These are phyloP conservation scores for Crossaster papposus DNA, from an alignment of 53 echinoderm and acorn worm species.

Conservation along the genomic window DNA sequence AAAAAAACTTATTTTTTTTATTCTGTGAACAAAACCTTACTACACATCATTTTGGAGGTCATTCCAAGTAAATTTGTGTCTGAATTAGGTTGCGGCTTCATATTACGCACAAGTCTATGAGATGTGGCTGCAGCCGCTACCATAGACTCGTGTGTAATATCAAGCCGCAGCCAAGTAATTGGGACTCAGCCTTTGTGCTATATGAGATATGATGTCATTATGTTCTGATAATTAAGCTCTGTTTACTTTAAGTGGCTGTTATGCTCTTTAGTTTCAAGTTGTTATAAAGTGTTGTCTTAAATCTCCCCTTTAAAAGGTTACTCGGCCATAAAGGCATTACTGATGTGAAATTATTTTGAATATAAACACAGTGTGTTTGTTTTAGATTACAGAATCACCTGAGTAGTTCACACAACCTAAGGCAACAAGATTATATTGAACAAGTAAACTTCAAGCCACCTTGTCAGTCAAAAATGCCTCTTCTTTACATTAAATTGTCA, in stretches of 20 bases:
- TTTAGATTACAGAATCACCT: constrained; percentile 8
- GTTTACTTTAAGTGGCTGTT: neutral
- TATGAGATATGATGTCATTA: no score
- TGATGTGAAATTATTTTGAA: neutral
- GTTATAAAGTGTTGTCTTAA: neutral
- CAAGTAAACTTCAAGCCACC: neutral
- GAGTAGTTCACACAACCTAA: neutral
- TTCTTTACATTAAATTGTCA: no score
- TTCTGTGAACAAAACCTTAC: no score
- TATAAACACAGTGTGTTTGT: constrained; percentile 13
- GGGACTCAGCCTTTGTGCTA: no score
- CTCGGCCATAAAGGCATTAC: neutral
- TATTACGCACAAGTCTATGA: no score
- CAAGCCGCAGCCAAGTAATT: no score
- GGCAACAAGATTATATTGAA: neutral
- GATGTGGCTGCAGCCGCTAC: no score
- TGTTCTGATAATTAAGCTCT: neutral
- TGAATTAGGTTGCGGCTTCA: no score
- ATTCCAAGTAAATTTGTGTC: neutral
- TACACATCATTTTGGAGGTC: neutral
- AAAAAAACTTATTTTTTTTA: no score
- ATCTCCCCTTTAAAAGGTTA: neutral
- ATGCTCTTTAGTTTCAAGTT: neutral
- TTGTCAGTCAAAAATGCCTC: no score
- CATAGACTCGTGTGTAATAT: no score